phyloP scores from a whole-genome alignment of 2,888 invertebrate genomes.

The Nysson spinosus region DNA sequence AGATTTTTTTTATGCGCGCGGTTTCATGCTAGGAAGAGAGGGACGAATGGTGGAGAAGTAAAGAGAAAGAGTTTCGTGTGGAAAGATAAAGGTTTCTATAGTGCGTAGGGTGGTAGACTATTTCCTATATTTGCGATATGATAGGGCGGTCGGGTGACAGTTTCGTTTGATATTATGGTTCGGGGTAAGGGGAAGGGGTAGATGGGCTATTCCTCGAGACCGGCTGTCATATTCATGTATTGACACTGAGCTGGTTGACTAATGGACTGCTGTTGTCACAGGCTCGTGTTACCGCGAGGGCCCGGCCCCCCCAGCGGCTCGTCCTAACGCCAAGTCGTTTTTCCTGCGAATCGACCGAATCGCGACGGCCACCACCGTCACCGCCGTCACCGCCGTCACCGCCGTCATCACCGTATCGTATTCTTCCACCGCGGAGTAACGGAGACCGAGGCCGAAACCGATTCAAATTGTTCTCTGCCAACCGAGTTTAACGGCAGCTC shows the following conservation, averaged over 20 bases:
- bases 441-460: too few relatives aligned
- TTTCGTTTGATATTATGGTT: constrained; percentile 51
- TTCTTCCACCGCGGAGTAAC: background rate
- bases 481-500: too few relatives aligned
- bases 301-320: constrained; percentile 58
- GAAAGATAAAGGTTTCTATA: constrained; percentile 51
- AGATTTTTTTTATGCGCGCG: too few relatives aligned
- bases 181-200: constrained; percentile 29
- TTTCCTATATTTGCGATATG: constrained; percentile 68
- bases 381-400: constrained; percentile 10
- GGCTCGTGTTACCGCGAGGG: constrained; percentile 74
- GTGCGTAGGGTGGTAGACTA: constrained; percentile 40
- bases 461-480: too few relatives aligned
- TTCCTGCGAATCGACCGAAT: constrained; percentile 63
- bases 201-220: constrained; percentile 65
- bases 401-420: background rate
- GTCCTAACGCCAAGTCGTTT: constrained; percentile 54
- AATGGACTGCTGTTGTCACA: constrained; percentile 77
- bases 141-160: constrained; percentile 37
- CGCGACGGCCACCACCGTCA: constrained; percentile 12
- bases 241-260: constrained; percentile 77
- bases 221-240: constrained; percentile 77
- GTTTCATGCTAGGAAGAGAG: too few relatives aligned
- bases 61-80: constrained; percentile 14
- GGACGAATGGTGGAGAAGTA: background rate